A percentile compares a stretch with the other conserved stretches of the same genome.
Conservation (phyloP, 1,140 invertebrate genomes). For the Mactra quadrangularis region DNA sequence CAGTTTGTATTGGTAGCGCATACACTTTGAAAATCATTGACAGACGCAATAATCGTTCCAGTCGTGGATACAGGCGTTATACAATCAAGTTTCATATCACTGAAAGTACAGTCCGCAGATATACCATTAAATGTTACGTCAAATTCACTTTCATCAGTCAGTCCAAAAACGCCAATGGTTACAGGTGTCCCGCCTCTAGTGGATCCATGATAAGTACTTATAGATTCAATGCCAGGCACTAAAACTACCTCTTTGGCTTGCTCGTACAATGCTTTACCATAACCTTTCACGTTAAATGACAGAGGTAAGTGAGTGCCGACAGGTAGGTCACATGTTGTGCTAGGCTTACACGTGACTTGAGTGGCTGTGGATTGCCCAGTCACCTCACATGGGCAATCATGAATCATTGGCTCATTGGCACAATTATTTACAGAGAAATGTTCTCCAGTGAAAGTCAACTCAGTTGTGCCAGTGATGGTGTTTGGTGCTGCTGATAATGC, state of each 20-base stretch:
- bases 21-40: not conserved
- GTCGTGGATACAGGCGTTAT: slow-evolving; percentile 19
- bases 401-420: slow-evolving; percentile 69
- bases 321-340: slow-evolving; percentile 29
- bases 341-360: slow-evolving; percentile 49
- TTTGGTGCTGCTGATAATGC: slow-evolving; percentile 9
- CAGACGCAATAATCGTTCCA: not conserved
- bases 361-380: slow-evolving; percentile 2
- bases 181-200: slow-evolving; percentile 62
- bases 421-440: slow-evolving; percentile 66
- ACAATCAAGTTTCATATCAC: slow-evolving; percentile 57
- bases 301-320: slow-evolving; percentile 61
- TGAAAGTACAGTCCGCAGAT: slow-evolving; percentile 56
- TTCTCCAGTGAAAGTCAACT: slow-evolving; percentile 65
- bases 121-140: slow-evolving; percentile 49
- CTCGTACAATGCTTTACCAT: slow-evolving; percentile 66
- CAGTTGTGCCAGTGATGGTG: slow-evolving; percentile 51
- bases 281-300: slow-evolving; percentile 64
- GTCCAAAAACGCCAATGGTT: slow-evolving; percentile 65
- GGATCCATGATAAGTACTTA: slow-evolving; percentile 66
- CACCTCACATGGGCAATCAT: slow-evolving; percentile 48
- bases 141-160: slow-evolving; percentile 56
- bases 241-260: slow-evolving; percentile 61
- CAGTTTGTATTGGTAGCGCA: slow-evolving; percentile 31
- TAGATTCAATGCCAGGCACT: slow-evolving; percentile 61